Evolutionary conservation across 2,888 invertebrate genomes (phyloP).

Genomic region (Drosophila atripex): DNA sequence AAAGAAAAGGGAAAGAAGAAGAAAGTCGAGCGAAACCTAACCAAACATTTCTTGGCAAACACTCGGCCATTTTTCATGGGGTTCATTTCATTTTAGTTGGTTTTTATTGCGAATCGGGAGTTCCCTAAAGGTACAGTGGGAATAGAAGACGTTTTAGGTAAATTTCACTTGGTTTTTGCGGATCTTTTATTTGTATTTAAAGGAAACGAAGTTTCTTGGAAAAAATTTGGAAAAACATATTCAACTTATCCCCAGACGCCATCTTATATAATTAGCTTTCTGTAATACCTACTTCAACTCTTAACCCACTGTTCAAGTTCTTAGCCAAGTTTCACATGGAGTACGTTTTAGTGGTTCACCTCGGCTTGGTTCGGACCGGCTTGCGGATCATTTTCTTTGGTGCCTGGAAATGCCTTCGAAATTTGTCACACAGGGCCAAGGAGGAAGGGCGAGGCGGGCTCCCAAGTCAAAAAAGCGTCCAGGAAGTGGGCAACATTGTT

Average conservation of each 20-base stretch:
- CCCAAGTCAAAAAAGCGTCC: conserved; percentile 57
- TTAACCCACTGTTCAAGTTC: conserved; percentile 45
- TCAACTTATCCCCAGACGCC: no score
- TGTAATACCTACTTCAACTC: no score
- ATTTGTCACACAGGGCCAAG: conserved; percentile 59
- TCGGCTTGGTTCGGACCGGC: conserved; percentile 10
- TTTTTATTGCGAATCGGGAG: conserved; percentile 61
- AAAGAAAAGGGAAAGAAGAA: neutral
- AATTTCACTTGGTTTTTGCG: neutral
- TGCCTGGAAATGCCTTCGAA: conserved; percentile 46
- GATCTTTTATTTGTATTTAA: no score
- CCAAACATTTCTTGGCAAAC: conserved; percentile 78
- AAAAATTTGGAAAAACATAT: no score
- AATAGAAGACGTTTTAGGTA: neutral
- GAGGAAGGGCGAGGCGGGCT: neutral
- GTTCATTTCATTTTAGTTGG: conserved; percentile 75
- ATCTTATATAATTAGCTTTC: no score
- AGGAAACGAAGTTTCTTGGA: no score
- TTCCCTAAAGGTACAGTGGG: conserved; percentile 42
- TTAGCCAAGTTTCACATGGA: conserved; percentile 49
- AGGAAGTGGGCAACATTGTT: conserved; percentile 60
- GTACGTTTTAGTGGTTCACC: conserved; percentile 48
- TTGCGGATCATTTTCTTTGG: conserved; percentile 26
- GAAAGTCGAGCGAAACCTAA: conserved; percentile 40
- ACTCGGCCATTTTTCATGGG: conserved; percentile 77